Evolutionary conservation across 2,888 invertebrate genomes (phyloP), one percentile per base, ranked within the genome.

Genomic region (Atherix ibis): DNA sequence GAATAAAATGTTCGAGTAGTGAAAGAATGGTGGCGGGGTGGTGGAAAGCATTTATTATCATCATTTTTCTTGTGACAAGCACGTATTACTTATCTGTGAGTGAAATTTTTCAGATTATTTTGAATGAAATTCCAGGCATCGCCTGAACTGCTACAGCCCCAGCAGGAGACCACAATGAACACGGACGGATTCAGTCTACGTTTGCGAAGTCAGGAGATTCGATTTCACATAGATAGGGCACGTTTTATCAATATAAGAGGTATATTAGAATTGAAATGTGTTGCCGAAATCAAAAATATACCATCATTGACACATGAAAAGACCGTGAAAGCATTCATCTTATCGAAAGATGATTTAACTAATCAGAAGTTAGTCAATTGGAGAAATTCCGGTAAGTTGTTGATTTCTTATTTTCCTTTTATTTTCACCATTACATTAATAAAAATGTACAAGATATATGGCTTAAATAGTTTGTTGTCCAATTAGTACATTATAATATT

Each of bases 271-370:
- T 46, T 61, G 35, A 58, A 56, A 45, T 61, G 61, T 46, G 53
- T 59, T 16, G 58, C 61, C 41, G 58, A 61, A 49, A 60, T 61
- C 46, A 56, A 57, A 40, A 54, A 54, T 44, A 57, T 57, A 36
- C 53, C 58, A 27, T 50, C 52, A 32, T 42, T 57, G 30, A 46
- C 49, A 28, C 56, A 57, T 19, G 58, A 59, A 37, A 52, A 52
- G 17, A 44, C 52, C 17, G 46, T 56, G 10, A 56, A 49, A 42
- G 57, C 60, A 14, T 40, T 48, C 32, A 47, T 60, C 12, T 48
- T 52, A 37, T 53, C 54, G 31, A 51, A 50, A 30, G 56, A 59
- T 41, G 58, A 59, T 43, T 46, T 58, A 40, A 56, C 54, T 46
- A 59, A 58, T 50, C 58, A 58, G 43, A 60, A 59, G 53, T 46